Base-by-base conservation (phyloP, 2,888 invertebrate genomes). In the Perithous albicinctus region DNA sequence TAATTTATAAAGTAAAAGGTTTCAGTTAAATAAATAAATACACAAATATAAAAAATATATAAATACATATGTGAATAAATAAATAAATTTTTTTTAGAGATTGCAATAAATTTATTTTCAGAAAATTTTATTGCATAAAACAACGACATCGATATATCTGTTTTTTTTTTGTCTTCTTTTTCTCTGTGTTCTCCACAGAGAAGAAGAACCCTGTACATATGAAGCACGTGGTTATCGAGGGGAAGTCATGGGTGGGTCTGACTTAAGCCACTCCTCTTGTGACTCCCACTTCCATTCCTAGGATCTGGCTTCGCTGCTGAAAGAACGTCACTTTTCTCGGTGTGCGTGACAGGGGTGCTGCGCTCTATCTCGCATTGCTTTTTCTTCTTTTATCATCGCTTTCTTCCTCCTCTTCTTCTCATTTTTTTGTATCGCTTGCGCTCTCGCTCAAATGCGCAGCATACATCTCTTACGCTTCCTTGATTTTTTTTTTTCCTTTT, bases 141-240 rank as follows among this genome's bases (percentile, higher is more conserved):
- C 20, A 5, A 48, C 7, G 51, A 51, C 46, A 67, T 67, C 32
- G 20, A 10, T 32, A 35, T 35, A 20, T 6, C 7, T 10, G 15
- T 10, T 56, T 56, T 29, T 18, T 51, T 38, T 7, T 6, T 29
- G 4, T 1, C 7, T 26, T 63, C 41, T n/a, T 1, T 7, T 26
- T 63, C 41, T n/a, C 4, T 20, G 23, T 29, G 38, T 63, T 43
- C 64, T 46, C 26, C 43, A 38, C 12, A 26, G 29, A 12, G 64
- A 61, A 54, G 26, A 43, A 43, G 54, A 12, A 7, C 29, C 29
- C 1, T 32, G 7, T 59, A 59, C 20, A 35, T 35, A 29, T 66
- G 15, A 84, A 89, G 87, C 90, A 90, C 90, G 90, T 90, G 90
- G 88, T 84, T 79, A 66, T 75, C 82, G 80, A 85, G 84, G 86